A percentile compares a stretch with the other conserved stretches of the same genome.
phyloP scores from a whole-genome alignment of 2,888 invertebrate species.

The Ferdinandea cuprea region DNA sequence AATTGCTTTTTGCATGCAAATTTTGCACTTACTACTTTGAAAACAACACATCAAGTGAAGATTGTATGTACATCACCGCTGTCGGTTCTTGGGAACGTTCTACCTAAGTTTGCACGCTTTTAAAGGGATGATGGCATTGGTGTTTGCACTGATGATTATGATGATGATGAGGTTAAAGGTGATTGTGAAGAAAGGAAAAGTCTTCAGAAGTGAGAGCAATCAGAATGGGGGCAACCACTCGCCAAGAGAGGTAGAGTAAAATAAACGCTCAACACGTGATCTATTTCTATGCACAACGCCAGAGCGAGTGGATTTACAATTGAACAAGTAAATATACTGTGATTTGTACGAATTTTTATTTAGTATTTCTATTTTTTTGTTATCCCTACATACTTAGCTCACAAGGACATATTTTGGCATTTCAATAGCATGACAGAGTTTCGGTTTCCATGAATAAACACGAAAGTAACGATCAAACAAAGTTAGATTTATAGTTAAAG shows the following conservation, averaged over 20 bases:
- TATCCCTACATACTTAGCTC: neutral
- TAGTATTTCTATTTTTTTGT: neutral
- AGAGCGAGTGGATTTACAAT: slow-evolving; percentile 1
- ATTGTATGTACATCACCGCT: no score
- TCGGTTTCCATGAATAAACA: slow-evolving; percentile 44
- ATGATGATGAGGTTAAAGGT: neutral
- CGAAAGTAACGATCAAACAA: slow-evolving; percentile 69
- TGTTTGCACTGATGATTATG: neutral
- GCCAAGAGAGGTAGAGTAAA: neutral
- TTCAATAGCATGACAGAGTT: slow-evolving; percentile 14
- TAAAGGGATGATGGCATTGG: neutral
- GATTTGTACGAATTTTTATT: slow-evolving; percentile 39
- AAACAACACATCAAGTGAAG: no score
- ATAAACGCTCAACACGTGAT: slow-evolving; percentile 53
- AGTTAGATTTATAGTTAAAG: slow-evolving; percentile 28
- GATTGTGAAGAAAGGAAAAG: slow-evolving; percentile 36
- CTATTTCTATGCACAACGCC: slow-evolving; percentile 32
- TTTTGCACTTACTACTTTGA: neutral
- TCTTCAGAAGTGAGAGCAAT: slow-evolving; percentile 28
- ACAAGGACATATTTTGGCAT: slow-evolving; percentile 34
- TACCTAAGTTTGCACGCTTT: no score
- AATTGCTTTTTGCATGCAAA: slow-evolving; percentile 22
- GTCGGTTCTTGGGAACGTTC: neutral
- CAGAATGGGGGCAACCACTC: slow-evolving; percentile 6
- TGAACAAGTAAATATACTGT: slow-evolving; percentile 26